Base-by-base conservation (phyloP, 2,888 invertebrate species). In the Shargacucullia verbasci region DNA sequence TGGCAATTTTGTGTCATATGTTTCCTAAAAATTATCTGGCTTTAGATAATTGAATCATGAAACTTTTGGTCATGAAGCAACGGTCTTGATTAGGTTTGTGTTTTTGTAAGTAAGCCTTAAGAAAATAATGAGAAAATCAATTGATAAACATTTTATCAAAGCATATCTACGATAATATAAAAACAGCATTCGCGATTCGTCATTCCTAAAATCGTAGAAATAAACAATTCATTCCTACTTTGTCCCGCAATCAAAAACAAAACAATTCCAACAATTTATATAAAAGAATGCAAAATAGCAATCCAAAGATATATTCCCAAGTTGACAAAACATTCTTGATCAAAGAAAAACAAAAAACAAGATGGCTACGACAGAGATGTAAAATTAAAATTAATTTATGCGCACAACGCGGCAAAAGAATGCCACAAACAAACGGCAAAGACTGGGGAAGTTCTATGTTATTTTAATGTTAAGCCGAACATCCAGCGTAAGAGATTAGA, bases 381-480 rank as follows among this genome's bases (percentile, higher is more conserved):
- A 79, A 80, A 78, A 76, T 77, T 78, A 64, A 84, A 87, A 87
- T 87, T 88, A 88, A 88, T 86, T 86, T 83, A 83, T 83, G 76
- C 83, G 74, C 68, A 72, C 82, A 81, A 81, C 82, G 81, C 69
- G 52, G 39, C 56, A 63, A 61, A 88, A 88, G 88, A 87, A 90
- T 90, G 82, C 80, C 72, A 75, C 77, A 81, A 83, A 82, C 84
- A 81, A 88, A 20, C 20, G 20, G 20, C 20, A 20, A 90, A 90
- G 87, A 88, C 84, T 78, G 81, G 54, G 54, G 59, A 73, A 81
- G 67, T 83, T 79, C 70, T 68, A 69, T 69, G 83, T 79, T 83
- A 78, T 81, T 81, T 78, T 77, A 66, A 76, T 58, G 41, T 74
- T 43, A 63, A 25, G 60, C n/a, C 35, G 0, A 8, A 11, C 2